phyloP scores from a whole-genome alignment of 2,888 invertebrate genomes.

The Melikaiella ostensackeni region DNA sequence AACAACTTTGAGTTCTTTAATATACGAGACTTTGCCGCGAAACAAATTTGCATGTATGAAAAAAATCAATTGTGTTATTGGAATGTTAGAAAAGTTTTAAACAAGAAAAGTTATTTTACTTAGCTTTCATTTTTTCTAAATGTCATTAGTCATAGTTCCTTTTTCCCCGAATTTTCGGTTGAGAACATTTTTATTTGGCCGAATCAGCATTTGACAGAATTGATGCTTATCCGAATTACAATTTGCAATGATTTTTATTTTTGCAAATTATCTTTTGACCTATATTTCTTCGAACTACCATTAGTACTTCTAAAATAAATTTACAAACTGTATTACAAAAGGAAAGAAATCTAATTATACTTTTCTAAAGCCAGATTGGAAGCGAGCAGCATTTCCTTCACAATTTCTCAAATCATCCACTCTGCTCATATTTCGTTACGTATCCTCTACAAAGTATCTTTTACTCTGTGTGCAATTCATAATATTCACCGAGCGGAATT shows the following conservation, averaged over 20 bases:
- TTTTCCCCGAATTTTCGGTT: too few relatives aligned
- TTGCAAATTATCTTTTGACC: too few relatives aligned
- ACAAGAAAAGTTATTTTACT: neutral
- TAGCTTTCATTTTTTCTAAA: too few relatives aligned
- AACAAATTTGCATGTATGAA: neutral
- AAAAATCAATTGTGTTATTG: neutral
- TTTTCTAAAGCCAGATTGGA: neutral
- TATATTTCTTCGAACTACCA: too few relatives aligned
- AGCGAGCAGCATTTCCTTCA: neutral
- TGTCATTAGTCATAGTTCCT: too few relatives aligned
- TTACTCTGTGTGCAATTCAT: constrained; percentile 23
- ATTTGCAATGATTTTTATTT: too few relatives aligned
- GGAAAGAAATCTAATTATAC: constrained; percentile 1
- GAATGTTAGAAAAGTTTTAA: neutral
- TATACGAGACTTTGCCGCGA: neutral
- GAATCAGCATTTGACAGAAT: too few relatives aligned
- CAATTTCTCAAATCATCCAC: constrained; percentile 47
- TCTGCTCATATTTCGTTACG: constrained; percentile 41
- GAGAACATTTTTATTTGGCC: too few relatives aligned
- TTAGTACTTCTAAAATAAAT: neutral
- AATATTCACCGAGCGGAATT: constrained; percentile 19
- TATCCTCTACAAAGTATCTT: constrained; percentile 27
- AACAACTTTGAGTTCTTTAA: constrained; percentile 3
- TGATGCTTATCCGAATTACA: too few relatives aligned
- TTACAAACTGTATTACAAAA: neutral